A percentile compares a stretch with the other conserved stretches of the same genome.
Evolutionary conservation across 2,888 invertebrate species (phyloP).

Genomic region (Lamellibrachia columna): DNA sequence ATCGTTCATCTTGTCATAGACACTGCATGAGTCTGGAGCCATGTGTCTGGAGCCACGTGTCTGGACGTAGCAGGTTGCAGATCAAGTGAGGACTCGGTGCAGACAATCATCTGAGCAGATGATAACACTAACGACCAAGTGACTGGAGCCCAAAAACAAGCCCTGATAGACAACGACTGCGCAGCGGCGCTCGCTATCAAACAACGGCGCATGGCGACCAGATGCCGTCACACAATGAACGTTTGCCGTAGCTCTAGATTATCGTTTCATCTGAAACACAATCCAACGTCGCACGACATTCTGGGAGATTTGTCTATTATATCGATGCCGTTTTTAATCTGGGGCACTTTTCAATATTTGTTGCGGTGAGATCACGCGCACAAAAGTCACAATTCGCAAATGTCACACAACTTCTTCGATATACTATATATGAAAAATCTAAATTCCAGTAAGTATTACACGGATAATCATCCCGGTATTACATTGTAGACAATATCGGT

Average conservation of each 20-base stretch:
- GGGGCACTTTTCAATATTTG: background rate
- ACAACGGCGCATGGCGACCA: background rate
- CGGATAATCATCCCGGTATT: background rate
- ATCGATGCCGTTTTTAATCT: background rate
- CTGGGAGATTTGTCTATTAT: background rate
- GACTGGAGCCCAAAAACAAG: background rate
- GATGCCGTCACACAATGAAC: background rate
- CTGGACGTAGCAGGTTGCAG: background rate
- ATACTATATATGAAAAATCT: background rate
- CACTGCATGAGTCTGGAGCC: background rate
- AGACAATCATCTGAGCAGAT: background rate
- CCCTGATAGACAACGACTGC: too few species aligned
- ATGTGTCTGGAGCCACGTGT: background rate
- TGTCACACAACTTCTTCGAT: background rate
- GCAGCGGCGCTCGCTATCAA: too few species aligned
- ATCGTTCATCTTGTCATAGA: background rate
- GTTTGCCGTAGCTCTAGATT: background rate
- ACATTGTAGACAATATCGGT: too few species aligned
- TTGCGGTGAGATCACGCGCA: background rate
- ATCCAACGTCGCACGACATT: background rate
- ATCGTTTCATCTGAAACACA: background rate
- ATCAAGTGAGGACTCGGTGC: background rate
- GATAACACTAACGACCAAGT: constrained; percentile 8
- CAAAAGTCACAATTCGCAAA: background rate
- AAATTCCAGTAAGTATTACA: background rate